These are phyloP conservation scores for Drosophila recens DNA, from an alignment of 2,888 invertebrate genomes.

Conservation along the genomic window DNA sequence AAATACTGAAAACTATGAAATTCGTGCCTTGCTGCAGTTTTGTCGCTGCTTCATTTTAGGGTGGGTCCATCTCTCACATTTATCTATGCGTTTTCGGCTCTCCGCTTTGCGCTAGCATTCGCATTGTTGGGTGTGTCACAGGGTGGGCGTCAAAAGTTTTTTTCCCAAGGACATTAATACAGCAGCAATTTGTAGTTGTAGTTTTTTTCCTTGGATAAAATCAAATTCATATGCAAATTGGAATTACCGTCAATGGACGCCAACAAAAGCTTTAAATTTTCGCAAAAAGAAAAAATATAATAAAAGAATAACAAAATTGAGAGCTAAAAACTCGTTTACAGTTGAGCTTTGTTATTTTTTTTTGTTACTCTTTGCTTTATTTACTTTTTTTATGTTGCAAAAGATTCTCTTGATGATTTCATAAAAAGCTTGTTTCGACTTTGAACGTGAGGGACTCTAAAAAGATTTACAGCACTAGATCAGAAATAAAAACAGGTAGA, in stretches of 20 bases:
- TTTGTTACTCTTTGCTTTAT: not conserved
- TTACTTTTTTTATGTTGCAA: slow-evolving; percentile 35
- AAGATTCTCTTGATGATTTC: slow-evolving; percentile 67
- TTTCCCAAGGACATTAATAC: slow-evolving; percentile 62
- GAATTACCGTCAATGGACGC: slow-evolving; percentile 4
- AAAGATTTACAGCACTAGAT: slow-evolving; percentile 24
- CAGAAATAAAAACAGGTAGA: slow-evolving; percentile 24
- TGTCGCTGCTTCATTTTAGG: slow-evolving; percentile 42
- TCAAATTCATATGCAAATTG: slow-evolving; percentile 16
- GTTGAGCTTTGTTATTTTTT: slow-evolving; percentile 30
- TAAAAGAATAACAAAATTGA: slow-evolving; percentile 17
- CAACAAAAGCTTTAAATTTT: slow-evolving; percentile 29
- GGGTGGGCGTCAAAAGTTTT: slow-evolving; percentile 44
- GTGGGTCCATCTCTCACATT: slow-evolving; percentile 50
- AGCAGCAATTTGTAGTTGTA: slow-evolving; percentile 3
- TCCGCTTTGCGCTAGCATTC: slow-evolving; percentile 58
- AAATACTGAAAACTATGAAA: slow-evolving; percentile 36
- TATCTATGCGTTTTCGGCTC: slow-evolving; percentile 53
- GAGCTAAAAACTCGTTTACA: slow-evolving; percentile 49
- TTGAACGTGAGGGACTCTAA: slow-evolving; percentile 33
- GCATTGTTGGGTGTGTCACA: slow-evolving; percentile 69
- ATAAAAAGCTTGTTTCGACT: slow-evolving; percentile 33
- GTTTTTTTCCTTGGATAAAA: slow-evolving; percentile 13
- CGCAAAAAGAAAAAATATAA: slow-evolving; percentile 25
- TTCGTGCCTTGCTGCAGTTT: slow-evolving; percentile 58